phyloP scores from a whole-genome alignment of 2,113 vertebrate species.

The Cephalopterus ornatus region DNA sequence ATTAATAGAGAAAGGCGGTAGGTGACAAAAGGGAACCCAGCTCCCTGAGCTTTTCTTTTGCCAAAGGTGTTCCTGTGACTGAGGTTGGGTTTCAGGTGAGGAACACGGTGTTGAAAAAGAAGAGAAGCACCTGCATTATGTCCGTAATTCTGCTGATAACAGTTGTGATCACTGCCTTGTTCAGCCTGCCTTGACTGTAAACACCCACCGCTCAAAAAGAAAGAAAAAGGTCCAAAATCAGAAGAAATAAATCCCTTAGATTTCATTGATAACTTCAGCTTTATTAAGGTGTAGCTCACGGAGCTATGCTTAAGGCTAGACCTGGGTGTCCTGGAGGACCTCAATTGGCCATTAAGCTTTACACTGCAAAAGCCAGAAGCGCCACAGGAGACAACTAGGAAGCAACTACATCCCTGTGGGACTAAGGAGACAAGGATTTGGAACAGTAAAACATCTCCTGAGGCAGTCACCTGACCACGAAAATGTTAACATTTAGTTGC shows the following conservation, averaged over 20 bases:
- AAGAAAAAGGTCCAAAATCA: background rate
- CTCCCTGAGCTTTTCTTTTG: background rate
- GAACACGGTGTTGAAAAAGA: accelerated
- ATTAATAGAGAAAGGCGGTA: background rate
- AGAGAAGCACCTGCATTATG: background rate
- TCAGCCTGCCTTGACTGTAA: background rate
- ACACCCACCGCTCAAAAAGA: background rate
- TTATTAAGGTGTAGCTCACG: background rate
- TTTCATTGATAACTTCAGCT: background rate
- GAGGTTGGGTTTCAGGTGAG: background rate
- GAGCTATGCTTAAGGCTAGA: background rate
- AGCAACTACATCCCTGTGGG: background rate
- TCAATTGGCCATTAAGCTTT: background rate
- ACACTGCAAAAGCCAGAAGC: background rate
- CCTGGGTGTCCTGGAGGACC: background rate
- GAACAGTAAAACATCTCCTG: background rate
- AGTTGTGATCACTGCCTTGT: background rate
- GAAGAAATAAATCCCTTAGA: background rate
- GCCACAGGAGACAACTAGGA: background rate
- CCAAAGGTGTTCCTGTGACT: background rate
- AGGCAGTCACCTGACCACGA: background rate
- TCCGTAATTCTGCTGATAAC: background rate
- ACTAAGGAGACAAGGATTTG: background rate
- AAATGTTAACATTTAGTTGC: background rate
- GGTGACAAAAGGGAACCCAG: background rate